Evolutionary conservation across 2,797 vertebrate genomes (phyloP).

Genomic region (Chelidonichthys spinosus): DNA sequence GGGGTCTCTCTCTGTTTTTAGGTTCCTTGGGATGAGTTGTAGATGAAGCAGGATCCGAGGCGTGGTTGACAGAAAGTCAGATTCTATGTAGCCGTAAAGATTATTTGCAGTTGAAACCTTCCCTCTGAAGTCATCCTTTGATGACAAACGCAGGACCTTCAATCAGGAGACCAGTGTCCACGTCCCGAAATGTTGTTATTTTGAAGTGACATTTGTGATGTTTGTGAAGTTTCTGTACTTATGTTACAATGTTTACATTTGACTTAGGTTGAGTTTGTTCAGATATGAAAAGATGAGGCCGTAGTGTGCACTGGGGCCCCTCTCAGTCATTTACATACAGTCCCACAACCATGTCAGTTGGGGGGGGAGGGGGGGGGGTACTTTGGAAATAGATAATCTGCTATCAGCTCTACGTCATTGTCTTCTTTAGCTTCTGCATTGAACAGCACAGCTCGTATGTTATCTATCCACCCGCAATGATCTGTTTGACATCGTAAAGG

Average conservation of each 20-base stretch:
- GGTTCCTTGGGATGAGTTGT: slow-evolving; percentile 43
- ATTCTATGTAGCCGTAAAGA: slow-evolving; percentile 29
- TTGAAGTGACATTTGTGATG: too few relatives aligned
- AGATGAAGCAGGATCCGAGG: slow-evolving; percentile 36
- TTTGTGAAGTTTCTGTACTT: too few relatives aligned
- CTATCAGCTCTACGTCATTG: slow-evolving; percentile 45
- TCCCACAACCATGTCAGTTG: slow-evolving; percentile 39
- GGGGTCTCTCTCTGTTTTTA: slow-evolving; percentile 66
- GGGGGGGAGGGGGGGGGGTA: slow-evolving; percentile 29
- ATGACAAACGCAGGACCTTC: background rate
- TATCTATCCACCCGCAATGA: slow-evolving; percentile 32
- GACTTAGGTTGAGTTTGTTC: too few relatives aligned
- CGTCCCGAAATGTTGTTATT: too few relatives aligned
- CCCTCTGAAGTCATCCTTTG: slow-evolving; percentile 31
- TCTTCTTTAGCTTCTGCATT: slow-evolving; percentile 24
- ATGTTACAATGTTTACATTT: too few relatives aligned
- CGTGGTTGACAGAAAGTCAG: slow-evolving; percentile 41
- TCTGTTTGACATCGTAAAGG: slow-evolving; percentile 35
- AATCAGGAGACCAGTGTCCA: too few relatives aligned
- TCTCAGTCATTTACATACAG: slow-evolving; percentile 15
- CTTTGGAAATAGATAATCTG: slow-evolving; percentile 46
- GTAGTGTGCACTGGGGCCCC: background rate
- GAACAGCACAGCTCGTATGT: background rate
- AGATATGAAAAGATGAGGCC: too few relatives aligned
- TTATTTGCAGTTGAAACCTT: slow-evolving; percentile 41